These are phyloP conservation scores for Orchesella cincta DNA, from an alignment of 1,140 invertebrate genomes.

Conservation along the genomic window DNA sequence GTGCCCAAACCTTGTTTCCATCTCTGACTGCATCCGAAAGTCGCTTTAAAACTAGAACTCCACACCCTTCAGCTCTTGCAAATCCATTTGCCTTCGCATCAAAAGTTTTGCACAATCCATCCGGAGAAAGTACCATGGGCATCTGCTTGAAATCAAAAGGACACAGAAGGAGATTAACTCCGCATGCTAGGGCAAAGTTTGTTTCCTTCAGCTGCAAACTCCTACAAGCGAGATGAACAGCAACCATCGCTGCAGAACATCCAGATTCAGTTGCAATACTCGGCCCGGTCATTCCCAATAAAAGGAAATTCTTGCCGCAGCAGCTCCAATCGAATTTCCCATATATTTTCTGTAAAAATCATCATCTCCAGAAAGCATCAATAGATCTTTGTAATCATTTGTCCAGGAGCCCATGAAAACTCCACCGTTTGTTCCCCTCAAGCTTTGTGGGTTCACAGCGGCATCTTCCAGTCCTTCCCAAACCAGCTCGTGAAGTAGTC, in stretches of 20 bases:
- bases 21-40: neutral
- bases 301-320: neutral
- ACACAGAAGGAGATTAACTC: constrained; percentile 79
- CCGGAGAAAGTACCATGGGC: constrained; percentile 70
- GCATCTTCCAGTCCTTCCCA: no score
- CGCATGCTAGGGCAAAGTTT: constrained; percentile 84
- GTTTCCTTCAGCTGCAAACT: constrained; percentile 75
- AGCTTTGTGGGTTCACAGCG: no score
- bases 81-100: constrained; percentile 62
- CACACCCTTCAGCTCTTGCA: constrained; percentile 8
- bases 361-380: neutral
- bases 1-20: neutral
- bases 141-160: constrained; percentile 79
- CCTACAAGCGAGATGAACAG: constrained; percentile 78
- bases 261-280: constrained; percentile 84
- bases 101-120: constrained; percentile 87
- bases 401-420: constrained; percentile 79
- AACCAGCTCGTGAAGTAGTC: no score
- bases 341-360: constrained; percentile 28
- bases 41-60: constrained; percentile 1
- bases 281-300: constrained; percentile 61
- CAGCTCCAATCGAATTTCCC: neutral
- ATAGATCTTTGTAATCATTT: constrained; percentile 63
- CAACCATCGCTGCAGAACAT: constrained; percentile 84
- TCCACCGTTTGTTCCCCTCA: constrained; percentile 73